phyloP scores from a whole-genome alignment of 2,888 invertebrate genomes.

The Synergus laeviventris region DNA sequence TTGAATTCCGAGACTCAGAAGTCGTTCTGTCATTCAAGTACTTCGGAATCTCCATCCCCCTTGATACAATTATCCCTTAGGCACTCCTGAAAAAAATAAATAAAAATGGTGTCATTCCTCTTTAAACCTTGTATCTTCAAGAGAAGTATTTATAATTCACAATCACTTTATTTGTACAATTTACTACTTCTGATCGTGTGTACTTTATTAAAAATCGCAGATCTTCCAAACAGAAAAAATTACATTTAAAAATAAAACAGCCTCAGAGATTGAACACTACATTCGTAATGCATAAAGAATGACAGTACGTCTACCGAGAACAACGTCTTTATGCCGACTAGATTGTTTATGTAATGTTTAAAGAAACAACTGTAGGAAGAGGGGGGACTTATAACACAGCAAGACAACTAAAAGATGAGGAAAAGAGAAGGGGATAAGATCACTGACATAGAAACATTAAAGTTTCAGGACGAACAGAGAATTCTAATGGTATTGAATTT shows the following conservation, averaged over 20 bases:
- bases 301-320: background rate
- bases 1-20: conserved; percentile 12
- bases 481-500: conserved; percentile 8
- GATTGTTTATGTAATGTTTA: conserved; percentile 37
- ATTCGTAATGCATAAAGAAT: background rate
- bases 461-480: conserved; percentile 15
- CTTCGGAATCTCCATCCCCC: conserved; percentile 54
- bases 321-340: conserved; percentile 30
- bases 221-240: background rate
- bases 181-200: background rate
- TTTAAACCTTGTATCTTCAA: background rate
- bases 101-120: background rate
- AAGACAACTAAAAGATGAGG: background rate
- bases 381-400: background rate
- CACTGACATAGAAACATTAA: conserved; percentile 22
- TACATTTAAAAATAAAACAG: too few species aligned
- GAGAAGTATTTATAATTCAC: too few species aligned
- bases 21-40: conserved; percentile 27
- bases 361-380: conserved; percentile 28
- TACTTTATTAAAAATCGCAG: background rate
- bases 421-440: conserved; percentile 18
- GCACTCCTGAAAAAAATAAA: conserved; percentile 51
- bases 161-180: background rate
- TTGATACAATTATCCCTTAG: conserved; percentile 12
- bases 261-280: background rate